Conservation (phyloP, 2,888 invertebrate genomes). For the Drosophila neutralis region DNA sequence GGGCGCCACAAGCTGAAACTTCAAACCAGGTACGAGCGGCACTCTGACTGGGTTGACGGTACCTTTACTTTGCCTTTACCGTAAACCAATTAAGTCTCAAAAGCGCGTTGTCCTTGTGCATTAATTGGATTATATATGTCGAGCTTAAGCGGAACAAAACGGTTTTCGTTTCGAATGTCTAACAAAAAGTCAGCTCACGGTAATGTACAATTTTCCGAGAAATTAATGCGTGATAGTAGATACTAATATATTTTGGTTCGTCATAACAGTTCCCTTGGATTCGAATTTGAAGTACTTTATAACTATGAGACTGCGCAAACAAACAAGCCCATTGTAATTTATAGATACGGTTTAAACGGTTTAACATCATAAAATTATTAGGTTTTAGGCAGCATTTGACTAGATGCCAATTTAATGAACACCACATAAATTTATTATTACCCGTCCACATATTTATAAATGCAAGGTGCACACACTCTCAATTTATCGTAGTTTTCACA, state of each 20-base stretch:
- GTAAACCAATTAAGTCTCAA: constrained; percentile 70
- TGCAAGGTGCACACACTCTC: neutral
- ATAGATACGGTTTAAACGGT: neutral
- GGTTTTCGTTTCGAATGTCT: constrained; percentile 41
- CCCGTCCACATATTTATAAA: constrained; percentile 6
- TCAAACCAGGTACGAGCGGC: constrained; percentile 48
- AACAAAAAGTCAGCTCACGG: constrained; percentile 11
- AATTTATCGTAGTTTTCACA: constrained; percentile 7
- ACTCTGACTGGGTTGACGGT: constrained; percentile 41
- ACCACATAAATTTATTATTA: neutral
- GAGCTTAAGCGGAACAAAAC: constrained; percentile 67
- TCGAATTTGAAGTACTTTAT: neutral
- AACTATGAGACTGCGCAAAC: neutral
- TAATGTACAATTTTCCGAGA: constrained; percentile 33
- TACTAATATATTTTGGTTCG: neutral
- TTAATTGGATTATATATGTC: constrained; percentile 76
- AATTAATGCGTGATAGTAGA: constrained; percentile 20
- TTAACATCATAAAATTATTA: neutral
- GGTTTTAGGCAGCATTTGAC: neutral
- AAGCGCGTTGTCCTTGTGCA: constrained; percentile 65
- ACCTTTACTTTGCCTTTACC: constrained; percentile 41
- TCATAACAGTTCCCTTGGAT: neutral
- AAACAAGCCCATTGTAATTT: neutral
- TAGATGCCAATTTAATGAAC: neutral
- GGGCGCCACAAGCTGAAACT: constrained; percentile 57